phyloP scores from a whole-genome alignment of 2,113 vertebrate species.

The Phylloscopus trochiloides region DNA sequence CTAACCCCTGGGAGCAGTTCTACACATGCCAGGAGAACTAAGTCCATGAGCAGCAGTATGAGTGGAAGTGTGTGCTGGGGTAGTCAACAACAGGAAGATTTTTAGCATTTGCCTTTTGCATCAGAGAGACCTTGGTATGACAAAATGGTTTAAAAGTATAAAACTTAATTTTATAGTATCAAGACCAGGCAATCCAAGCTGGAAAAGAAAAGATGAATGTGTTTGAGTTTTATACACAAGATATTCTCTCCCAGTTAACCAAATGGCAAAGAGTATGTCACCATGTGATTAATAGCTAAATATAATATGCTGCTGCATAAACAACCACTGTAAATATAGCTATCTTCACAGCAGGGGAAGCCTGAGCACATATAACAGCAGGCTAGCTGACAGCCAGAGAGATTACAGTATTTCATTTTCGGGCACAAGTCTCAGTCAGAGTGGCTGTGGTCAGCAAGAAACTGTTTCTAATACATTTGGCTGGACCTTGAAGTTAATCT shows the following conservation, averaged over 20 bases:
- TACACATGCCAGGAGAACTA: background rate
- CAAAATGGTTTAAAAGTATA: background rate
- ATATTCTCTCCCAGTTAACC: background rate
- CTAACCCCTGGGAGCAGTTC: background rate
- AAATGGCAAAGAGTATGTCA: background rate
- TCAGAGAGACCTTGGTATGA: background rate
- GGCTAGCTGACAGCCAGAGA: constrained; percentile 25
- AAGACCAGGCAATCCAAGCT: background rate
- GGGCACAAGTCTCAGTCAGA: background rate
- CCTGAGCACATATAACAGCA: constrained; percentile 14
- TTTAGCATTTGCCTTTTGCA: background rate
- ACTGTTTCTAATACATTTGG: background rate
- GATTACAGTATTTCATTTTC: constrained; percentile 31
- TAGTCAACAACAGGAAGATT: background rate
- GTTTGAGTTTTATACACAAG: background rate
- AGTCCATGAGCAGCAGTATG: rapidly evolving
- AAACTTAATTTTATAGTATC: background rate
- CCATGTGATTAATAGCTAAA: constrained; percentile 31
- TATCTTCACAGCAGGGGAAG: constrained; percentile 39
- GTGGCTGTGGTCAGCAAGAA: constrained; percentile 44
- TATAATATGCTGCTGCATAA: constrained; percentile 14
- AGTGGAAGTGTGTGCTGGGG: background rate
- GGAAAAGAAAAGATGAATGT: background rate
- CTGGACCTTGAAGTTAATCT: constrained; percentile 14
- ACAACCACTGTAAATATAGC: constrained; percentile 36